Evolutionary conservation across 2,888 invertebrate species (phyloP), one percentile per base, ranked within the genome.

Genomic region (Emmelina monodactyla): DNA sequence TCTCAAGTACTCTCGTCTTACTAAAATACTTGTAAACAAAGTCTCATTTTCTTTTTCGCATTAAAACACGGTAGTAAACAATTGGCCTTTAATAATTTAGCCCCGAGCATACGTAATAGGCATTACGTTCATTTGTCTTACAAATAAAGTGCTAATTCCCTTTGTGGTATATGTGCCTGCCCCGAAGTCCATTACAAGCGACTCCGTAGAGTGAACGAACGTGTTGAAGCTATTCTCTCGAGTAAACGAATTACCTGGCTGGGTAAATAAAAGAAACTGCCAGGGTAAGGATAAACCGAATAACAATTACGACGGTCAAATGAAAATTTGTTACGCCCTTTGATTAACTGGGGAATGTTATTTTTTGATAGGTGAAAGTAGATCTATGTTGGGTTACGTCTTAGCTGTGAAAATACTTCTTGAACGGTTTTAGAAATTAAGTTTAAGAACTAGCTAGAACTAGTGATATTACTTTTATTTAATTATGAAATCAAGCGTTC

Each of bases 211-310:
- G 66, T 63, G 57, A 51, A 53, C 61, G 67, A 69, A 71, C 71
- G 72, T 67, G 71, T 64, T 69, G 65, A 69, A 71, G 63, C 68
- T 69, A 68, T 73, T 72, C 73, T 69, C 72, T 59, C 62, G 63
- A 58, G 70, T 70, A 73, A 76, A 67, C 62, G 69, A 73, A 76
- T 76, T 76, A 76, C 66, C 63, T 60, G 55, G 51, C 58, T 50
- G 55, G 62, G 64, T 62, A 75, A 71, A 73, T 62, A 72, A 67
- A 67, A 62, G 62, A 57, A 67, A 58, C 51, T 48, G 48, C 51
- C 46, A 47, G 51, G 53, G 45, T 49, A 42, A 50, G 55, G 53
- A 60, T 62, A 60, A 62, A 64, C 55, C 50, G 58, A 65, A 65
- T 60, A 61, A 62, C 62, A 69, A 70, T 70, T 71, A 67, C 29